Evolutionary conservation across 2,797 vertebrate species (phyloP), one percentile per base, ranked within the genome.

Genomic region (Hippopotamyrus pictus): DNA sequence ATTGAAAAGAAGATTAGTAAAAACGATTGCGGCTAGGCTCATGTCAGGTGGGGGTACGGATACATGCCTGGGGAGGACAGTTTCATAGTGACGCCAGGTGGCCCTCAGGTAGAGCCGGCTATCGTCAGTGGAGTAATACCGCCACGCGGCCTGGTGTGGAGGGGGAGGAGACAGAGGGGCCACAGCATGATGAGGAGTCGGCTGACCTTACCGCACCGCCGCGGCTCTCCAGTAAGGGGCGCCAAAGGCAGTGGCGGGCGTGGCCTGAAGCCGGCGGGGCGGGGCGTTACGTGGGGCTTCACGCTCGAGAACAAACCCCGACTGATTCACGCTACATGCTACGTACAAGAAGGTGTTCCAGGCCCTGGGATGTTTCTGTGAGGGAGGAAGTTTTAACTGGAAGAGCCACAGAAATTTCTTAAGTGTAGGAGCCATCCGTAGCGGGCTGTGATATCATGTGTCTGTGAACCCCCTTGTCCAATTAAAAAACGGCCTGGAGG

Each of bases 1-100:
- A 95, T 93, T 93, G 95, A 96, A 96, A 95, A 94, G 94, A 93
- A 95, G 93, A 96, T 97, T 96, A 97, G 96, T 97, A 94, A 93
- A 93, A 94, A 93, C 93, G 93, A 93, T 95, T 95, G 93, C 93
- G 92, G 94, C 95, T 95, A 92, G 93, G 90, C 94, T 93, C 94
- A 93, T 92, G 92, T 95, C 93, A 94, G 92, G 90, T 92, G 54
- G 22, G 25, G 48, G 94, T 93, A 93, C 92, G 93, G 92, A 96
- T 94, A 96, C 95, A 95, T 95, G 94, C 94, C 95, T 96, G 93
- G 94, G 96, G 91, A 95, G 93, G 92, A 92, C 93, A 90, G 90
- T 95, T 93, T 95, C 94, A 95, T 94, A 96, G 93, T 92, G 94
- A 93, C 92, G 94, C 95, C 93, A 95, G 91, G 93, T 94, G 92